Evolutionary conservation across 2,797 vertebrate genomes (phyloP).

Genomic region (Phalloptychus januarius): DNA sequence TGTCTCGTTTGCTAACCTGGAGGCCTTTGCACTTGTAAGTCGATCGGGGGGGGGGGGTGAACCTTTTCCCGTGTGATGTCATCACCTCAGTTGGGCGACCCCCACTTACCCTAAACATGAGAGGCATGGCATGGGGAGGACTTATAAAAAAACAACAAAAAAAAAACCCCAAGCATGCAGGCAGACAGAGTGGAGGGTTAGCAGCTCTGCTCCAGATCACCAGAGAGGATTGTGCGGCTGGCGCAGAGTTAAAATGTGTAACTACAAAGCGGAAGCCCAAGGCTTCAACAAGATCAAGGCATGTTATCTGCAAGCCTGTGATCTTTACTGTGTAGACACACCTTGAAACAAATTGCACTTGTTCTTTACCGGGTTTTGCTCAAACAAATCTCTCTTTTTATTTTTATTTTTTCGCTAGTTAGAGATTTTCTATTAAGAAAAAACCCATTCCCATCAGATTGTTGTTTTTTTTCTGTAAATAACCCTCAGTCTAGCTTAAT

Average conservation of each 20-base stretch:
- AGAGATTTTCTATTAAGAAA: neutral
- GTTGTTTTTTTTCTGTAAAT: neutral
- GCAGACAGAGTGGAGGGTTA: constrained; percentile 42
- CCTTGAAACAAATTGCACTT: constrained; percentile 46
- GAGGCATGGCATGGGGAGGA: constrained; percentile 34
- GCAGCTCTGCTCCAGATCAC: constrained; percentile 44
- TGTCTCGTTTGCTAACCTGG: neutral
- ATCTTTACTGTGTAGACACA: constrained; percentile 47
- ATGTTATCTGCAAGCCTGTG: constrained; percentile 51
- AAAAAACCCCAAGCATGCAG: neutral
- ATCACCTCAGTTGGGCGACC: constrained; percentile 51
- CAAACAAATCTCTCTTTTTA: constrained; percentile 4
- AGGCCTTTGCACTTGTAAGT: constrained; percentile 30
- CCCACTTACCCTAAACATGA: constrained; percentile 37
- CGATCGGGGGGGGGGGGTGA: constrained; percentile 26
- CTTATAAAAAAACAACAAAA: constrained; percentile 33
- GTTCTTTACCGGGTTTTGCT: constrained; percentile 19
- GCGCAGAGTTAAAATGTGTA: constrained; percentile 51
- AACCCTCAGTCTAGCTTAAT: constrained; percentile 20
- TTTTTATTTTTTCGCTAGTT: constrained; percentile 6
- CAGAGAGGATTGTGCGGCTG: constrained; percentile 25
- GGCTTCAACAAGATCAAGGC: constrained; percentile 51
- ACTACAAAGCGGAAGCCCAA: constrained; percentile 61
- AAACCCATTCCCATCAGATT: neutral
- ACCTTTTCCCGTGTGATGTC: constrained; percentile 22